Percentiles rank a stretch among this genome's conserved stretches.
phyloP scores from a whole-genome alignment of 2,888 invertebrate genomes.

The Dasypolia templi region DNA sequence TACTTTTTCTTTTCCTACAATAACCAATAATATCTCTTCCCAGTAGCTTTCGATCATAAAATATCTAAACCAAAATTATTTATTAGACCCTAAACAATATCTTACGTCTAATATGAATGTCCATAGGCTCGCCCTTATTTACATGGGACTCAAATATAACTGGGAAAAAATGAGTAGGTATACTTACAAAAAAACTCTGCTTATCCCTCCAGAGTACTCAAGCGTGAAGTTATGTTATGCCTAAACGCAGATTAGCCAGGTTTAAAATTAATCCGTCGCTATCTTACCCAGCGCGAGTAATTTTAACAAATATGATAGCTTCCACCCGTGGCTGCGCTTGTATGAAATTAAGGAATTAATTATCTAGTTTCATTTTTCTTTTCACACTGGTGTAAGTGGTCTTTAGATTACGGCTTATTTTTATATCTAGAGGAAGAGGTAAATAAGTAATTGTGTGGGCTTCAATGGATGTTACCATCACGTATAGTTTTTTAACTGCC shows the following conservation, averaged over 20 bases:
- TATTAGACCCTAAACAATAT: slow-evolving; percentile 20
- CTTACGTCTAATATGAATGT: slow-evolving; percentile 3
- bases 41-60: slow-evolving; percentile 32
- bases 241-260: slow-evolving; percentile 8
- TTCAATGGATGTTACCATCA: too few species aligned
- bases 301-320: slow-evolving; percentile 33
- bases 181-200: not conserved
- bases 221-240: not conserved
- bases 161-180: not conserved
- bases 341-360: slow-evolving; percentile 52
- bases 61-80: slow-evolving; percentile 31
- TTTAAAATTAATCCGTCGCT: slow-evolving; percentile 34
- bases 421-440: too few species aligned
- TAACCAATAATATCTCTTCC: slow-evolving; percentile 32
- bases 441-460: too few species aligned
- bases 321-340: slow-evolving; percentile 33
- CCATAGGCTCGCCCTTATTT: not conserved
- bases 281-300: not conserved
- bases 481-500: not conserved
- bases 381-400: not conserved
- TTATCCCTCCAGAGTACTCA: not conserved
- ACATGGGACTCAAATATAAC: not conserved
- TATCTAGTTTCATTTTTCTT: slow-evolving; percentile 32
- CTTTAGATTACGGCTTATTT: not conserved
- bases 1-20: not conserved